Base-by-base conservation (phyloP, 2,888 invertebrate genomes). In the Glomeris marginata region DNA sequence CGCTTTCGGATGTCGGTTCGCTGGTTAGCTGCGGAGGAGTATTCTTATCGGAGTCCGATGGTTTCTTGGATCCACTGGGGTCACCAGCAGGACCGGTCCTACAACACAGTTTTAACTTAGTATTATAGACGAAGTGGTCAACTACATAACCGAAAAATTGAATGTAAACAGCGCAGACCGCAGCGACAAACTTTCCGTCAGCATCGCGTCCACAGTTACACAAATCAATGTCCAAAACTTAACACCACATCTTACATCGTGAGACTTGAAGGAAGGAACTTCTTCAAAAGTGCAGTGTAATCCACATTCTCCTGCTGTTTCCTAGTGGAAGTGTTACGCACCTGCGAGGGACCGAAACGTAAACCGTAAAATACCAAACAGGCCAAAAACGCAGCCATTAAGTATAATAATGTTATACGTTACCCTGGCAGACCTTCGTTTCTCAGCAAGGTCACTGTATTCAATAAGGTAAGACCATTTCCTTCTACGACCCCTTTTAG, bases 261-360 rank as follows among this genome's bases (percentile, higher is more conserved):
- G 8, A 58, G 48, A 45, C 56, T 62, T 13, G 62, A 58, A 15
- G 67, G 68, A 44, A 68, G 57, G 51, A 66, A 65, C 41, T 63
- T 61, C 47, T 60, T 58, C n/a, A 68, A 57, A 15, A 67, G 55
- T 47, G 65, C 63, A 47, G 60, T 58, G 50, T 64, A 64, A 54
- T 66, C 64, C n/a, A 66, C 59, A 45, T 63, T 62, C 51, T 66
- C 65, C 52, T 64, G 64, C 46, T 62, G 63, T 52, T 62, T 55
- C 43, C 51, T 55, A n/a, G 52, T 44, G 18, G 49, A 50, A 47
- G 58, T 56, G 52, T 58, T 58, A 35, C 58, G 52, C 13, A 58
- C 58, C 57, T 54, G n/a, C n/a, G n/a, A n/a, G n/a, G n/a, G n/a
- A n/a, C n/a, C n/a, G n/a, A n/a, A n/a, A n/a, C n/a, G n/a, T n/a